Conservation (phyloP, 2,888 invertebrate species). For the Neoascia interrupta region DNA sequence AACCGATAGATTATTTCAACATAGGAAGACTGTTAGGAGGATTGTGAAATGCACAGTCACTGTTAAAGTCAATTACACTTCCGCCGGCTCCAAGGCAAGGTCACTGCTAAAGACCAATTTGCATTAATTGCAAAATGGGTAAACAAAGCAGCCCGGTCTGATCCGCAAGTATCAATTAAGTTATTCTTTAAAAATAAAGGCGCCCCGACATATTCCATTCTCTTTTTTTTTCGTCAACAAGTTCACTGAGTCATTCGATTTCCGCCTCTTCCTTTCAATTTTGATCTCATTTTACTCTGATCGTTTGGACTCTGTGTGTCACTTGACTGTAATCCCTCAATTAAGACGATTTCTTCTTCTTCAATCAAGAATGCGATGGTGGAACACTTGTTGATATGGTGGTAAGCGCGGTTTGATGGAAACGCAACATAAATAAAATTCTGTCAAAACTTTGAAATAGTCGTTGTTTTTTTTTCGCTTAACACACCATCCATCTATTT, state of each 20-base stretch:
- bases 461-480: conserved; percentile 7
- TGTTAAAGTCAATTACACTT: no score
- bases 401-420: conserved; percentile 42
- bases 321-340: conserved; percentile 59
- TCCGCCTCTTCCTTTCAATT: conserved; percentile 42
- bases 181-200: conserved; percentile 9
- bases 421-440: conserved; percentile 57
- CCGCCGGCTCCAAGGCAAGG: no score
- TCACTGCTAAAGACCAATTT: conserved; percentile 38
- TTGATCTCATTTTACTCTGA: not conserved
- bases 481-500: no score
- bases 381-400: conserved; percentile 18
- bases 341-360: conserved; percentile 52
- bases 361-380: conserved; percentile 35
- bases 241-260: conserved; percentile 57
- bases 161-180: conserved; percentile 59
- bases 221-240: no score
- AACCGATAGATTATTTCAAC: no score
- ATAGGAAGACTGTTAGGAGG: no score
- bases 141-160: conserved; percentile 62
- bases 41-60: no score
- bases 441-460: conserved; percentile 46
- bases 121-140: conserved; percentile 66
- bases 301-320: conserved; percentile 28
- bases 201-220: conserved; percentile 29